These are phyloP conservation scores for Haemorhous mexicanus DNA, from an alignment of 2,113 vertebrate species.

Conservation along the genomic window DNA sequence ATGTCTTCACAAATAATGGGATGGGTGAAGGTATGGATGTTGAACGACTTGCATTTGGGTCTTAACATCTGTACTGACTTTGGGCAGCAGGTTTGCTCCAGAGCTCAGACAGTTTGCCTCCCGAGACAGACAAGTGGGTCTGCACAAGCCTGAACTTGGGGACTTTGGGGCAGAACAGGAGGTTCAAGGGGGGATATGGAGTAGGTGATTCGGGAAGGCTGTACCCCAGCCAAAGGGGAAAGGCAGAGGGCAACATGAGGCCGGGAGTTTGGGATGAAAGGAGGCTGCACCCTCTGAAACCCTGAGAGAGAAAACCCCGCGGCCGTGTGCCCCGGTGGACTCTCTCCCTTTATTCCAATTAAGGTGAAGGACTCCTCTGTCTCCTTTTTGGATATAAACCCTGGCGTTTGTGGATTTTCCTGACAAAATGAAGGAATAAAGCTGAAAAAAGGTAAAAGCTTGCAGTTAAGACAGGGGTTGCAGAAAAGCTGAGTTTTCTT, in stretches of 20 bases:
- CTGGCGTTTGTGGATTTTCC: neutral
- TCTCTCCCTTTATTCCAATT: neutral
- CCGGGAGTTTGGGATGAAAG: neutral
- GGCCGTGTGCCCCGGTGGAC: accelerated
- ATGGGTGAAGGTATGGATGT: neutral
- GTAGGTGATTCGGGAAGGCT: accelerated
- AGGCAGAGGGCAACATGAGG: neutral
- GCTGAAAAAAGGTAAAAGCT: neutral
- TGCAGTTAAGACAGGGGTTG: neutral
- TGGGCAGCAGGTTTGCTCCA: neutral
- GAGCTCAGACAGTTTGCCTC: neutral
- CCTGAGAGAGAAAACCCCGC: neutral
- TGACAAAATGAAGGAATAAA: neutral
- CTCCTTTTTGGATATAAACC: neutral
- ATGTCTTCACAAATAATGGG: neutral
- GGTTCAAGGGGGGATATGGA: neutral
- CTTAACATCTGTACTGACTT: too few relatives aligned
- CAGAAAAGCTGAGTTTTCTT: neutral
- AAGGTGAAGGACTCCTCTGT: neutral
- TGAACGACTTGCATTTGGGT: neutral
- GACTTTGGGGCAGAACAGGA: neutral
- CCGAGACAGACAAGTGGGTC: neutral
- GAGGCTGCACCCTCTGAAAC: neutral
- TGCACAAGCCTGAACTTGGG: neutral
- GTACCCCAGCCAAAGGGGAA: neutral